Conservation (phyloP, 1,140 invertebrate species). For the Dreissena rostriformis region DNA sequence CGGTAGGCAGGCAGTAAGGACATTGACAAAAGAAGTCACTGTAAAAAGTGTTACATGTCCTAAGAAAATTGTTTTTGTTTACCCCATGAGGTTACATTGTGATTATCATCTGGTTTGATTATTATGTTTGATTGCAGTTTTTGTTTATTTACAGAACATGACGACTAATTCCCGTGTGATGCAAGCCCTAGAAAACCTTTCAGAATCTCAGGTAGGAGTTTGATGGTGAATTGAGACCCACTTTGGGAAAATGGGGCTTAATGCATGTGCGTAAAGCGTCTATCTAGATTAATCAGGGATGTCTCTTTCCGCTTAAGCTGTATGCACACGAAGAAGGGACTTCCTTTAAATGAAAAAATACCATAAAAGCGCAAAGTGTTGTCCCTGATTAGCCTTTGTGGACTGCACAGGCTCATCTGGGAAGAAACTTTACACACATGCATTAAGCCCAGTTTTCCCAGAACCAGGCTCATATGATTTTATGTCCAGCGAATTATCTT, state of each 20-base stretch:
- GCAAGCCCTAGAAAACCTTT: slow-evolving; percentile 52
- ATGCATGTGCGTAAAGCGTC: background rate
- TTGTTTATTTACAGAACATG: slow-evolving; percentile 38
- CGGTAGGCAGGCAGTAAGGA: no score
- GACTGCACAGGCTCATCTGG: background rate
- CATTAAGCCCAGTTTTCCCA: background rate
- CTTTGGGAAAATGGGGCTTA: background rate
- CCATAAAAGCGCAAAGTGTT: no score
- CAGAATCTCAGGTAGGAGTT: slow-evolving; percentile 45
- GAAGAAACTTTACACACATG: background rate
- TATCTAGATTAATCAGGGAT: background rate
- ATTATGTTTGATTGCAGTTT: background rate
- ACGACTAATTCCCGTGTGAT: slow-evolving; percentile 45
- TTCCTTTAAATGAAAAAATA: no score
- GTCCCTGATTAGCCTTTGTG: no score
- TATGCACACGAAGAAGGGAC: background rate
- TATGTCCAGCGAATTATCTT: no score
- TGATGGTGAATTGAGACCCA: background rate
- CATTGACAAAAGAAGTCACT: no score
- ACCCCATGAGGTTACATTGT: no score
- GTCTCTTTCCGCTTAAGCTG: background rate
- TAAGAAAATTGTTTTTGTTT: no score
- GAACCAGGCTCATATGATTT: no score
- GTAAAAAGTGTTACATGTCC: no score
- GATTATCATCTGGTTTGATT: background rate